These are phyloP conservation scores for Pipistrellus kuhlii DNA, from an alignment of 2,797 vertebrate genomes.

Conservation along the genomic window DNA sequence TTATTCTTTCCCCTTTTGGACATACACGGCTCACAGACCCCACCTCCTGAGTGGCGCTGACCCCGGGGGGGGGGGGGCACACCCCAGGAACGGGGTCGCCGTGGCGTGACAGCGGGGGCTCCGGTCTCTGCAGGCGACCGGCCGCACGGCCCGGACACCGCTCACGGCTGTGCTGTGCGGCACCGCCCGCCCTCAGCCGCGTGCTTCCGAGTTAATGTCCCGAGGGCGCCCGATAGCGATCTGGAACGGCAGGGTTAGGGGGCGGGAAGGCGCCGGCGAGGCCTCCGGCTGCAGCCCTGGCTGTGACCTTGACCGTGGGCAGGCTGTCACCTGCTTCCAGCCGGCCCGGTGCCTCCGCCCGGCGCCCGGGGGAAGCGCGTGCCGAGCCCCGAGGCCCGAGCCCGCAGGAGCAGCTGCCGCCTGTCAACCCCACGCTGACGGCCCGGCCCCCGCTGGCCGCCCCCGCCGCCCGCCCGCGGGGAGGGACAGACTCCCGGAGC, in stretches of 20 bases:
- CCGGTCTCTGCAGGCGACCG: accelerated
- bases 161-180: neutral
- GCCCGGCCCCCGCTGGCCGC: no score
- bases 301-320: constrained; percentile 42
- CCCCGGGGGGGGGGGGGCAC: accelerated
- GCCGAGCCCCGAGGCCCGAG: no score
- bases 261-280: neutral
- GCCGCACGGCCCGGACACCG: neutral
- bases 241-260: constrained; percentile 30
- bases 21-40: neutral
- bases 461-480: no score
- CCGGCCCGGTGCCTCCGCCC: accelerated
- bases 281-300: neutral
- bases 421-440: no score
- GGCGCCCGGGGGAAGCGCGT: accelerated
- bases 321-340: neutral
- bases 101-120: accelerated
- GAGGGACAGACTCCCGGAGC: no score
- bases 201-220: constrained; percentile 62
- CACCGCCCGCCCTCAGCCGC: neutral
- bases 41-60: neutral
- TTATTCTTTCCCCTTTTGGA: accelerated
- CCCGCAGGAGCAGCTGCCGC: no score
- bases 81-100: neutral
- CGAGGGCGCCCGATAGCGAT: constrained; percentile 26